Percentiles rank a stretch among this genome's conserved stretches.
Conservation (phyloP, 2,113 vertebrate genomes). For the Campylomormyrus tamandua region DNA sequence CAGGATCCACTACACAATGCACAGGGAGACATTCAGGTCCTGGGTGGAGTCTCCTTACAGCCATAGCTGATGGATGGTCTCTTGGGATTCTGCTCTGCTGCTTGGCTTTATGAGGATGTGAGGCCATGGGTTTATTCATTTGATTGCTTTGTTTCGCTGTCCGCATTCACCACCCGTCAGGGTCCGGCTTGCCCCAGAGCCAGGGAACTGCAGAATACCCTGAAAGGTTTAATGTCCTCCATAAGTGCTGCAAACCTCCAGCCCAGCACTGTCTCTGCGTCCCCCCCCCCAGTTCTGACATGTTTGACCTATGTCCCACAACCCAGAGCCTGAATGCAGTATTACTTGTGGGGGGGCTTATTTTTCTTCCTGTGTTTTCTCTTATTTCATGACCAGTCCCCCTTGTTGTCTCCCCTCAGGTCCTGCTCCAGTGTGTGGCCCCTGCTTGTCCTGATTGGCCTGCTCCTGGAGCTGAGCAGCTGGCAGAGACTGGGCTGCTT, state of each 20-base stretch:
- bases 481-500: background rate
- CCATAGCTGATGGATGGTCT: slow-evolving; percentile 91
- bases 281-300: slow-evolving; percentile 33
- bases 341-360: background rate
- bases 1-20: slow-evolving; percentile 89
- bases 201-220: slow-evolving; percentile 80
- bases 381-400: background rate
- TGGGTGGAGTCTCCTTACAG: slow-evolving; percentile 76
- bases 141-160: background rate
- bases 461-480: background rate
- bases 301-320: background rate
- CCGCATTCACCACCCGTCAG: background rate
- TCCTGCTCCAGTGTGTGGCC: background rate
- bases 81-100: slow-evolving; percentile 82
- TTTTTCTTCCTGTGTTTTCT: background rate
- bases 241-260: slow-evolving; percentile 69
- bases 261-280: slow-evolving; percentile 67
- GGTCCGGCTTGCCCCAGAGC: slow-evolving; percentile 76
- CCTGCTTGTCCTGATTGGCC: background rate
- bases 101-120: slow-evolving; percentile 64
- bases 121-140: background rate
- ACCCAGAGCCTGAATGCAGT: background rate
- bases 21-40: slow-evolving; percentile 63
- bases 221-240: slow-evolving; percentile 67
- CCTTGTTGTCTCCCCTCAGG: background rate